Percentiles rank a stretch among this genome's conserved stretches.
Evolutionary conservation across 2,113 vertebrate genomes (phyloP).

Genomic region (Lates calcarifer): DNA sequence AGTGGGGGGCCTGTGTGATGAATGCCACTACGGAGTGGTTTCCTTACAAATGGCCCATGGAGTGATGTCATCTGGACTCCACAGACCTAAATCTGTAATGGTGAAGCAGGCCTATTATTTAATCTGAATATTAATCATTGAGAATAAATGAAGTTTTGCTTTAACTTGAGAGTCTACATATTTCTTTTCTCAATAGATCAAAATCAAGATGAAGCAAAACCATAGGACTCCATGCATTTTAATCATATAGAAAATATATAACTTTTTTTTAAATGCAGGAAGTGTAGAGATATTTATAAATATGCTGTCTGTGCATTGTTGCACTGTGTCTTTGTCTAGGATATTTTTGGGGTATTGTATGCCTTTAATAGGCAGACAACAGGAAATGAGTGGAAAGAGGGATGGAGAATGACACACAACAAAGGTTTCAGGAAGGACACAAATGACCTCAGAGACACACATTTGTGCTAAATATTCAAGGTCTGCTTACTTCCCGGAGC

Average conservation of each 20-base stretch:
- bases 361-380: conserved; percentile 41
- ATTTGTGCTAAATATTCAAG: neutral
- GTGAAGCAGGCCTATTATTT: neutral
- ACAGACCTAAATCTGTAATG: neutral
- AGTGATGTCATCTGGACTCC: conserved; percentile 32
- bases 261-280: conserved; percentile 19
- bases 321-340: neutral
- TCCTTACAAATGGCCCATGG: conserved; percentile 24
- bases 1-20: neutral
- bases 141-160: conserved; percentile 24
- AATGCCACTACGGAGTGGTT: conserved; percentile 34
- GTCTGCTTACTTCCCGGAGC: neutral
- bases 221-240: neutral
- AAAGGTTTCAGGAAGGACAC: conserved; percentile 12
- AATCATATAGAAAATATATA: neutral
- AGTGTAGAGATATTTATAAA: conserved; percentile 32
- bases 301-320: conserved; percentile 2
- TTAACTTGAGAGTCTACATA: neutral
- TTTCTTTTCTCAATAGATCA: conserved; percentile 25
- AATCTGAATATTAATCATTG: conserved; percentile 23
- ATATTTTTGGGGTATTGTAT: conserved; percentile 35
- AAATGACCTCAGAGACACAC: neutral
- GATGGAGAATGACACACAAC: conserved; percentile 18
- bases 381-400: conserved; percentile 41
- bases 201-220: neutral